Conservation (phyloP, 1,140 invertebrate species). For the Hetaerina americana region DNA sequence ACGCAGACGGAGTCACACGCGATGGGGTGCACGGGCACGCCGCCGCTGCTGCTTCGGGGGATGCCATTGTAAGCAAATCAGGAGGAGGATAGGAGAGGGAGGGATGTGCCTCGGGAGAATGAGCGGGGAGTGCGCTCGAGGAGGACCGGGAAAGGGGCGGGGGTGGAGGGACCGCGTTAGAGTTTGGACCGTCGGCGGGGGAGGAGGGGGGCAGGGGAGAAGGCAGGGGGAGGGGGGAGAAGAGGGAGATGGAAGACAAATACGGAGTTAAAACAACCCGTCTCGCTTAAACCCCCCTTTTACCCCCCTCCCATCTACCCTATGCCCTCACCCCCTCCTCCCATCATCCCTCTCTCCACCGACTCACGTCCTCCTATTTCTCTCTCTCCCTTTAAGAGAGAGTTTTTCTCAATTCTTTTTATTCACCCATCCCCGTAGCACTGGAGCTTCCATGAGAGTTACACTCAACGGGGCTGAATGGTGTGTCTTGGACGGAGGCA, state of each 20-base stretch:
- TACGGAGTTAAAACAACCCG: neutral
- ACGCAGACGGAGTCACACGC: neutral
- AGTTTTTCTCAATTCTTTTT: too few relatives aligned
- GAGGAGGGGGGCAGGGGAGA: constrained; percentile 4
- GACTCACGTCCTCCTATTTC: too few relatives aligned
- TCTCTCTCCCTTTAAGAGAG: too few relatives aligned
- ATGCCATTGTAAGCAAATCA: constrained; percentile 22
- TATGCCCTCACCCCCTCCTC: too few relatives aligned
- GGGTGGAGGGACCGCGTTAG: constrained; percentile 15
- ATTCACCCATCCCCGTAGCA: too few relatives aligned
- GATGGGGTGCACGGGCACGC: neutral
- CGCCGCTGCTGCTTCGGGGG: neutral
- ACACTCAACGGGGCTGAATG: neutral
- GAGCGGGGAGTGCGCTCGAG: constrained; percentile 22
- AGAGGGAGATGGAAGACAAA: constrained; percentile 19
- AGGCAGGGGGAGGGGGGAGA: constrained; percentile 27
- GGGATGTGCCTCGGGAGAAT: constrained; percentile 24
- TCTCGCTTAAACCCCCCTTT: neutral
- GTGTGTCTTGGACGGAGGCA: neutral
- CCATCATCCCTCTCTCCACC: too few relatives aligned
- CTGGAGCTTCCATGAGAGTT: neutral
- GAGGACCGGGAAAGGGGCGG: neutral
- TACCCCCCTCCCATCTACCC: neutral
- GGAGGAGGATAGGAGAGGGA: neutral
- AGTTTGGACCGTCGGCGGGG: too few relatives aligned